phyloP scores from a whole-genome alignment of 2,888 invertebrate genomes.

The Ophioninae sp. region DNA sequence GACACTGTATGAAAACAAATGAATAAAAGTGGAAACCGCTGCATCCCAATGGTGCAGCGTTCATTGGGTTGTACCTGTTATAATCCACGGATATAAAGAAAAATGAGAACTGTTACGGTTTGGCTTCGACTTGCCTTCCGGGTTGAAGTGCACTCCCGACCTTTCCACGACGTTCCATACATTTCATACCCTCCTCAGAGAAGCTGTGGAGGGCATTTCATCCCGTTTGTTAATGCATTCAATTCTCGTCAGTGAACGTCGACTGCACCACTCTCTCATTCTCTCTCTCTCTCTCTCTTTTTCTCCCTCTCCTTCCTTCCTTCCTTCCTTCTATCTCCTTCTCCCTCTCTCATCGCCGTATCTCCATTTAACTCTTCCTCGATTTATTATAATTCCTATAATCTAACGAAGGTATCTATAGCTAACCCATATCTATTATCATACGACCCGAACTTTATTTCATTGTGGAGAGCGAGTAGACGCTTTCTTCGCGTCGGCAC shows the following conservation, averaged over 20 bases:
- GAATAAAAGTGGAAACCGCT: background rate
- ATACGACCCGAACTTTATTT: conserved; percentile 44
- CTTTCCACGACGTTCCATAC: conserved; percentile 41
- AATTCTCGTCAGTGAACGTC: background rate
- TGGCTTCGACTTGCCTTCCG: conserved; percentile 23
- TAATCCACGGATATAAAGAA: conserved; percentile 11
- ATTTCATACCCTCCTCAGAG: conserved; percentile 9
- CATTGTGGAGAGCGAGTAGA: conserved; percentile 15
- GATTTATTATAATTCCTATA: conserved; percentile 55
- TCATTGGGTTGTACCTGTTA: conserved; percentile 4
- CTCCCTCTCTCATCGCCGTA: background rate
- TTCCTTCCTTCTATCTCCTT: background rate
- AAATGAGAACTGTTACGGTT: conserved; percentile 36
- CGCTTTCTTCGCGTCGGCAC: conserved; percentile 25
- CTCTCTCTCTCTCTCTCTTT: conserved; percentile 5
- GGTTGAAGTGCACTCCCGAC: conserved; percentile 49
- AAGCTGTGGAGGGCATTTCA: conserved; percentile 9
- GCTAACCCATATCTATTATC: conserved; percentile 17
- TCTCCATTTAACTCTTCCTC: conserved; percentile 4
- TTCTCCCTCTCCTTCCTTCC: background rate
- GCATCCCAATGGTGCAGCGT: background rate
- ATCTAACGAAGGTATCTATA: conserved; percentile 8
- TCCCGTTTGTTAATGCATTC: conserved; percentile 46
- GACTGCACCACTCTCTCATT: background rate
- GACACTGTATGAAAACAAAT: too few species aligned